Percentiles rank a stretch among this genome's conserved stretches.
phyloP scores from a whole-genome alignment of 2,888 invertebrate genomes.

The Ormyrus pomaceus region DNA sequence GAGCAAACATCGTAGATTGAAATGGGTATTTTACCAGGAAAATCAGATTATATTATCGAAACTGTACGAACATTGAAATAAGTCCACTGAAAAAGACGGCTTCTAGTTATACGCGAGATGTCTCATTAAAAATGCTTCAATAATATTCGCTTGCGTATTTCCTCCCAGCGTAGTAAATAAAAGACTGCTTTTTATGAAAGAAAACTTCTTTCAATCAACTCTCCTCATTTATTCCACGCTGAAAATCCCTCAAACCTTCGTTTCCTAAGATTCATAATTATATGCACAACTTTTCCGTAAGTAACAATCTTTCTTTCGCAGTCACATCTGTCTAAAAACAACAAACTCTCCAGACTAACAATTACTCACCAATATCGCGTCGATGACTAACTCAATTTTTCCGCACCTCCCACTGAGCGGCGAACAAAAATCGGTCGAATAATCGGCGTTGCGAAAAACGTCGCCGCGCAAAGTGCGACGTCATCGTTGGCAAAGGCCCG shows the following conservation, averaged over 20 bases:
- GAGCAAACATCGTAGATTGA: no score
- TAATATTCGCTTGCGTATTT: conserved; percentile 20
- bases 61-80: no score
- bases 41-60: no score
- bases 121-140: conserved; percentile 25
- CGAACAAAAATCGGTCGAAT: no score
- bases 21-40: no score
- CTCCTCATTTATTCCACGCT: background rate
- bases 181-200: background rate
- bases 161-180: conserved; percentile 2
- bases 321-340: background rate
- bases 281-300: background rate
- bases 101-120: background rate
- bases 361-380: background rate
- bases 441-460: no score
- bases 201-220: conserved; percentile 2
- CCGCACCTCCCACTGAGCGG: no score
- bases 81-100: no score
- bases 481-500: no score
- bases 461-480: no score
- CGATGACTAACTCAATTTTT: background rate
- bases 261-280: background rate
- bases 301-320: conserved; percentile 2
- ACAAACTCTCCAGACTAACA: background rate
- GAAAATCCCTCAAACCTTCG: background rate